These are phyloP conservation scores for Dinocampus coccinellae DNA, from an alignment of 2,888 invertebrate species.

Conservation along the genomic window DNA sequence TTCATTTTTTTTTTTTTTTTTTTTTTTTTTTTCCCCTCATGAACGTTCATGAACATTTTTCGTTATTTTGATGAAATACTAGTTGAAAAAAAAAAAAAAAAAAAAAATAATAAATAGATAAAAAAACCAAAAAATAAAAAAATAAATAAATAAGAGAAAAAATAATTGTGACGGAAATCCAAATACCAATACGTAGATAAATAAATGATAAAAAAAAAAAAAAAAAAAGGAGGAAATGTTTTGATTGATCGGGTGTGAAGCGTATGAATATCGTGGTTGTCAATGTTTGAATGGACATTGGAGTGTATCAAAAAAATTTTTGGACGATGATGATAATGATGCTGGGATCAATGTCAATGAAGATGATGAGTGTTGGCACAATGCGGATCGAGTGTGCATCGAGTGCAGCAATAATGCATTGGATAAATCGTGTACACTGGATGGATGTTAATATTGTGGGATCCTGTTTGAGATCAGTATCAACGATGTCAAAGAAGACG, in stretches of 20 bases:
- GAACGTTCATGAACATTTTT: background rate
- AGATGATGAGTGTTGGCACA: slow-evolving; percentile 4
- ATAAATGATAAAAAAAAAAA: background rate
- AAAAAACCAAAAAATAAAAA: background rate
- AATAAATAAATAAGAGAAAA: background rate
- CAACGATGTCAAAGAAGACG: background rate
- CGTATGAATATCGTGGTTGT: slow-evolving; percentile 6
- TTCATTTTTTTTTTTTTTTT: background rate
- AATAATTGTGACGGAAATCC: background rate
- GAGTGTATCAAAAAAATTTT: background rate
- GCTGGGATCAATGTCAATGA: slow-evolving; percentile 6
- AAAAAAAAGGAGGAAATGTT: background rate
- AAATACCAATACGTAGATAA: background rate
- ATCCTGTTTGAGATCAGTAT: background rate
- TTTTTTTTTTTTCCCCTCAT: no score
- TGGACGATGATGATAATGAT: slow-evolving; percentile 11
- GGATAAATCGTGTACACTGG: slow-evolving; percentile 22
- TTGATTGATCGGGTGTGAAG: background rate
- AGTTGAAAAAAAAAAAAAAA: background rate
- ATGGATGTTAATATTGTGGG: slow-evolving; percentile 3
- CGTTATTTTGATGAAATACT: no score
- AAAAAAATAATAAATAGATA: background rate
- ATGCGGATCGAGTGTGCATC: slow-evolving; percentile 10
- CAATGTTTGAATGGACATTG: background rate
- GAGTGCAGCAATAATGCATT: slow-evolving; percentile 1